Base-by-base conservation (phyloP, 2,113 vertebrate species). In the Scomber japonicus region DNA sequence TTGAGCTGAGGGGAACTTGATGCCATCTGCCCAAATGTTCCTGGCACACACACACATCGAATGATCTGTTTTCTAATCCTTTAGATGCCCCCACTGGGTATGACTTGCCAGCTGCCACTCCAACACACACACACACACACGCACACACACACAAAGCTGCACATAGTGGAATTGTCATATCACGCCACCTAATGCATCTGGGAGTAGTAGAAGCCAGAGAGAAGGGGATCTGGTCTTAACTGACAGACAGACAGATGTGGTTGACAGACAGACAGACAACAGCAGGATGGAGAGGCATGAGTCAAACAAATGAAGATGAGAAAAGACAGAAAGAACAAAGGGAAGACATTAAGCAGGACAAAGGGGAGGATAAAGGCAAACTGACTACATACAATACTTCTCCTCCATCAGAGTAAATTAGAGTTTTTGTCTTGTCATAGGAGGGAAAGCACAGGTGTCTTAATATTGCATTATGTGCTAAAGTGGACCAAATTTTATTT, bases 1-100 rank as follows among this genome's bases (percentile, higher is more conserved):
- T 67, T 83, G 91, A 91, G 86, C 90, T 80, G 69, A 81, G 24
- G 62, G 82, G 78, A 90, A 90, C 83, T 65, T 83, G 79, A 90
- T 78, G 90, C 89, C 92, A 93, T 93, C 92, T 92, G 89, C 74
- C 85, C 73, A 73, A 89, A 85, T 85, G 61, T 82, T 85, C 54
- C 75, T 82, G 80, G 55, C 84, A 64, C 46, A 56, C 48, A 51
- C 66, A 67, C 69, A 61, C 15, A 63, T 50, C 57, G 0, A 78
- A 40, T 14, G 51, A 83, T 78, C 62, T 79, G 70, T 71, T 70
- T 82, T 81, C 59, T 84, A 83, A 87, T 88, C 80, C 79, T 60
- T 82, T 53, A 71, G 80, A 84, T 77, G 70, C 64, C 45, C 88
- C 77, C 84, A 82, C 53, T 82, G 81, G 84, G 79, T 68, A 80